Conservation (phyloP, 2,888 invertebrate genomes). For the Pyralis farinalis region DNA sequence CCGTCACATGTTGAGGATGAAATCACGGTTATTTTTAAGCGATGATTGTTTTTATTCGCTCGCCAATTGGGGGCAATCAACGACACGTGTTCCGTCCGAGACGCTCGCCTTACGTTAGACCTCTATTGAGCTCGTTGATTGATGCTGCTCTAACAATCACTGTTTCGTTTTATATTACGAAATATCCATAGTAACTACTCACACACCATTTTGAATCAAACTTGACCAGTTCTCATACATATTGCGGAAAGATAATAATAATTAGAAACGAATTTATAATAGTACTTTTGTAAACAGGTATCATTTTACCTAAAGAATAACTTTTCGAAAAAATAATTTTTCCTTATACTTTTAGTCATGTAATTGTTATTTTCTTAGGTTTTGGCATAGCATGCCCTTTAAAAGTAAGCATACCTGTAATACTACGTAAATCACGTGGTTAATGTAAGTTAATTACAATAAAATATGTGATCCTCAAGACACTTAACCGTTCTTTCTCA, state of each 20-base stretch:
- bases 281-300: no score
- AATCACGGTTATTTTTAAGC: constrained; percentile 81
- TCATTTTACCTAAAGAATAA: no score
- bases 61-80: constrained; percentile 80
- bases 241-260: no score
- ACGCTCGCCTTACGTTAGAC: constrained; percentile 55
- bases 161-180: background rate
- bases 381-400: no score
- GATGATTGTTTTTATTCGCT: constrained; percentile 80
- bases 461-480: constrained; percentile 25
- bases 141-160: constrained; percentile 39
- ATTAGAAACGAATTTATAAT: no score
- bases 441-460: no score
- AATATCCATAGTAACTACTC: background rate
- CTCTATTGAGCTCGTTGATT: constrained; percentile 66
- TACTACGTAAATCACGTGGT: no score
- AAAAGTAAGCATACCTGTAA: no score
- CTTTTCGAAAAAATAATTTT: no score
- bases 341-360: no score
- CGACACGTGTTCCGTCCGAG: constrained; percentile 74
- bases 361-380: no score
- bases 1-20: constrained; percentile 75
- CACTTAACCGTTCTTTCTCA: constrained; percentile 31
- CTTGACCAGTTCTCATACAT: no score
- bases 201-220: background rate